Conservation (phyloP, 2,888 invertebrate genomes). For the Homarus gammarus region DNA sequence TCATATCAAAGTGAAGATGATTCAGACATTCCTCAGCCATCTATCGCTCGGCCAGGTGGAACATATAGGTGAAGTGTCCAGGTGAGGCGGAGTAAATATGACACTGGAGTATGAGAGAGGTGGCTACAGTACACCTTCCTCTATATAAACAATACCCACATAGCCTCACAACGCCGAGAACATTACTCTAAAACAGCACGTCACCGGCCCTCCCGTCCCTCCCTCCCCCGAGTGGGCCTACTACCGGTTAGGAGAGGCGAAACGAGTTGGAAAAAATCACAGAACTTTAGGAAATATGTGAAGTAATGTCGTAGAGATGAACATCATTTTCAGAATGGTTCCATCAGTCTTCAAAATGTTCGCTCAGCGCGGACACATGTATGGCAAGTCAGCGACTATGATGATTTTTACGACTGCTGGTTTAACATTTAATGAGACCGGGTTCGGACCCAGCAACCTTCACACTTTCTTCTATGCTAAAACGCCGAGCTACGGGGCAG, state of each 20-base stretch:
- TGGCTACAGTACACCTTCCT: too few relatives aligned
- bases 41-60: not conserved
- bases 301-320: not conserved
- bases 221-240: too few relatives aligned
- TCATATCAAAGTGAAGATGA: conserved; percentile 23
- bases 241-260: too few relatives aligned
- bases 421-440: conserved; percentile 23
- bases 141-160: too few relatives aligned
- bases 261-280: not conserved
- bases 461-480: not conserved
- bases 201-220: too few relatives aligned
- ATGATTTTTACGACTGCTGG: conserved; percentile 34
- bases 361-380: conserved; percentile 24
- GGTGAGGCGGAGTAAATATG: too few relatives aligned
- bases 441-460: conserved; percentile 14
- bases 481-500: not conserved
- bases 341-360: not conserved
- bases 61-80: not conserved
- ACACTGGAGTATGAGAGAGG: too few relatives aligned
- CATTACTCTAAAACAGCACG: too few relatives aligned
- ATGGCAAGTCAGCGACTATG: conserved; percentile 31
- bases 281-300: not conserved
- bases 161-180: too few relatives aligned
- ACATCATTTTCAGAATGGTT: conserved; percentile 12
- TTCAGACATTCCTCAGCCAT: conserved; percentile 22